phyloP scores from a whole-genome alignment of 2,113 vertebrate genomes.

The Tyto alba region DNA sequence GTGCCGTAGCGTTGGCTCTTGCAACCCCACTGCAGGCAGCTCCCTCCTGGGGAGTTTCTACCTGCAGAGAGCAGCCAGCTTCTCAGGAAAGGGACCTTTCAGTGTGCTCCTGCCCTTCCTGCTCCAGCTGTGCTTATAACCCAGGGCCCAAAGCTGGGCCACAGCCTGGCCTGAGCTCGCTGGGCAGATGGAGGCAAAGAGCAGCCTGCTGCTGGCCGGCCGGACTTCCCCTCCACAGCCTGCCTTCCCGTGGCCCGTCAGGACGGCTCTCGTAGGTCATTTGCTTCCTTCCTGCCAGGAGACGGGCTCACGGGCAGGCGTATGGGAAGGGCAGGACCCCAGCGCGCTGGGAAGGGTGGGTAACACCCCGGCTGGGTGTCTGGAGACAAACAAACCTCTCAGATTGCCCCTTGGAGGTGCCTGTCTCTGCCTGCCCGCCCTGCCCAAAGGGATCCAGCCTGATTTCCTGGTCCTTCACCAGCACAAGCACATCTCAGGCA shows the following conservation, averaged over 20 bases:
- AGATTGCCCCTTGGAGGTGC: background rate
- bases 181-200: background rate
- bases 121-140: background rate
- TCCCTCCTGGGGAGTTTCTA: background rate
- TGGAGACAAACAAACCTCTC: background rate
- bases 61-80: background rate
- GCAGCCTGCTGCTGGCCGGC: background rate
- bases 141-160: background rate
- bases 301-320: background rate
- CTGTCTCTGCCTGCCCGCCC: background rate
- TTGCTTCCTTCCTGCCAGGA: constrained; percentile 29
- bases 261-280: background rate
- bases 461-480: background rate
- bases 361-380: background rate
- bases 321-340: background rate
- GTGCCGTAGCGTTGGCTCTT: background rate
- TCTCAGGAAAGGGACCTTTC: background rate
- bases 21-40: background rate
- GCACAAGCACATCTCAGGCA: background rate
- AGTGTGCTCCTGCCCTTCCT: background rate
- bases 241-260: background rate
- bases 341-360: background rate
- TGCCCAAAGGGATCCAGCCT: accelerated
- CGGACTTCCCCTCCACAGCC: background rate
- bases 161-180: accelerated